A percentile compares a stretch with the other conserved stretches of the same genome.
These are phyloP conservation scores for Serranus cabrilla DNA, from an alignment of 2,797 vertebrate species.

Conservation along the genomic window DNA sequence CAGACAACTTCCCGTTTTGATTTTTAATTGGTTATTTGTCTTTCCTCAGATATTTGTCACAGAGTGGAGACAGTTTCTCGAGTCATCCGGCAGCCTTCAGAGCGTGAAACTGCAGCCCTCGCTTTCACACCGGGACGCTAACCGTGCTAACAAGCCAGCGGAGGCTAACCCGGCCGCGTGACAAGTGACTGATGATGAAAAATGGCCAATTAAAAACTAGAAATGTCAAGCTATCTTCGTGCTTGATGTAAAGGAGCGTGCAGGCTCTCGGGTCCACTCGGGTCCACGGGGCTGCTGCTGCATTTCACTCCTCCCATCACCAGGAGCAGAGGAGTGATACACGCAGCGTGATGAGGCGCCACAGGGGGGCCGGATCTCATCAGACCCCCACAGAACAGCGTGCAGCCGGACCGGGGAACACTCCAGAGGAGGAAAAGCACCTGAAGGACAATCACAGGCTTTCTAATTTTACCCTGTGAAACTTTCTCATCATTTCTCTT, in stretches of 20 bases:
- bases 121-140: slow-evolving; percentile 30
- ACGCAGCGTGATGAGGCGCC: slow-evolving; percentile 66
- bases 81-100: slow-evolving; percentile 11
- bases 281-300: slow-evolving; percentile 6
- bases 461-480: slow-evolving; percentile 42
- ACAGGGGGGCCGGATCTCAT: slow-evolving; percentile 65
- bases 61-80: slow-evolving; percentile 28
- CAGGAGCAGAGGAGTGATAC: slow-evolving; percentile 41
- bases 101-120: slow-evolving; percentile 1
- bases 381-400: slow-evolving; percentile 65
- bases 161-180: slow-evolving; percentile 38
- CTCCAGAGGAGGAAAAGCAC: slow-evolving; percentile 40
- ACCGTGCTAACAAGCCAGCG: slow-evolving; percentile 43
- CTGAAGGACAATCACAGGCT: slow-evolving; percentile 64
- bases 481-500: slow-evolving; percentile 36
- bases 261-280: background rate
- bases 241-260: slow-evolving; percentile 24
- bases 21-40: slow-evolving; percentile 50
- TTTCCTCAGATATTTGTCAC: slow-evolving; percentile 15
- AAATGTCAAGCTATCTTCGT: slow-evolving; percentile 48
- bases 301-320: slow-evolving; percentile 36
- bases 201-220: slow-evolving; percentile 63
- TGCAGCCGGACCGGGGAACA: slow-evolving; percentile 38
- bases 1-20: slow-evolving; percentile 41
- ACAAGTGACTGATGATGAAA: slow-evolving; percentile 57